Conservation (phyloP, 1,140 invertebrate genomes). For the Sitodiplosis mosellana region DNA sequence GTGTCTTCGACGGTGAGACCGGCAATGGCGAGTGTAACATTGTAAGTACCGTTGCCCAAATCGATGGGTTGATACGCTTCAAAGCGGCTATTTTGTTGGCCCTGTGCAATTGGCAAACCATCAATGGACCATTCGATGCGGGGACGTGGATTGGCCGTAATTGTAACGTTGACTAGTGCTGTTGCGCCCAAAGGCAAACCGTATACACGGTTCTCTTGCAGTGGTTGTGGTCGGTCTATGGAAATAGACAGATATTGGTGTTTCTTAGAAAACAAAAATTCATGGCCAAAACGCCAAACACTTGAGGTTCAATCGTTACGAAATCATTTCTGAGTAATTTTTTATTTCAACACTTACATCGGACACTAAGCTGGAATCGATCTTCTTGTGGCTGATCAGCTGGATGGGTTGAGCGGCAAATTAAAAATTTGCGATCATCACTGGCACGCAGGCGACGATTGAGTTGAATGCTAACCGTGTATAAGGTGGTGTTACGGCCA, state of each 20-base stretch:
- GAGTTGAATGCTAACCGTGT: constrained; percentile 41
- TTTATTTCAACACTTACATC: constrained; percentile 41
- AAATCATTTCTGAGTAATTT: not conserved
- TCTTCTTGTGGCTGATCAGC: constrained; percentile 30
- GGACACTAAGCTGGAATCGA: constrained; percentile 32
- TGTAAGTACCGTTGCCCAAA: constrained; percentile 44
- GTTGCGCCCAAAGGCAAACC: constrained; percentile 47
- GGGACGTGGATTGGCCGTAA: constrained; percentile 47
- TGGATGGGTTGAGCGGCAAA: constrained; percentile 44
- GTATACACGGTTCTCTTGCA: constrained; percentile 34
- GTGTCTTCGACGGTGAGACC: constrained; percentile 54
- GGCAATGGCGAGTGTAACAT: constrained; percentile 40
- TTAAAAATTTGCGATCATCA: constrained; percentile 41
- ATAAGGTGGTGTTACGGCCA: constrained; percentile 26
- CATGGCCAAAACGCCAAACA: no score
- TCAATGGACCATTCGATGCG: constrained; percentile 42
- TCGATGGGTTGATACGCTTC: constrained; percentile 16
- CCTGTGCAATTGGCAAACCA: constrained; percentile 33
- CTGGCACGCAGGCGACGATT: constrained; percentile 35
- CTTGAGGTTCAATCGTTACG: no score
- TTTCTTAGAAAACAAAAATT: no score
- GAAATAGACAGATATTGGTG: no score
- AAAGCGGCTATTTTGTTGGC: constrained; percentile 20
- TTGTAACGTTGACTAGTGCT: constrained; percentile 44
- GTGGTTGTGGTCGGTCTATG: constrained; percentile 32